Conservation (phyloP, 2,888 invertebrate genomes). For the Liposcelis brunnea region DNA sequence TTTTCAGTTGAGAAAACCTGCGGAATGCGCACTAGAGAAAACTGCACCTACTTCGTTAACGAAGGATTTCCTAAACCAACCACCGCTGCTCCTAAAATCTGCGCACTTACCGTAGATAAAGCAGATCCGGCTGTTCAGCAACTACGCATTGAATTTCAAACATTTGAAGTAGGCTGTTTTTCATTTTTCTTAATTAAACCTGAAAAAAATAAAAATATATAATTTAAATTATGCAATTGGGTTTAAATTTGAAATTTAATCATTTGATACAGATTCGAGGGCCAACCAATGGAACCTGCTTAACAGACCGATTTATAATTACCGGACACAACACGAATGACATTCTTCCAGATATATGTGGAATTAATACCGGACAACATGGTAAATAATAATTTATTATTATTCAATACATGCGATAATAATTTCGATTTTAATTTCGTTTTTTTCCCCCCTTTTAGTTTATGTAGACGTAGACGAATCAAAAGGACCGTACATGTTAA, state of each 20-base stretch:
- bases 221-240: not conserved
- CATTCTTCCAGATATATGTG: constrained; percentile 52
- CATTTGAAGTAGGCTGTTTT: constrained; percentile 41
- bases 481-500: constrained; percentile 43
- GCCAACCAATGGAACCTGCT: constrained; percentile 49
- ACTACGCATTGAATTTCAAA: constrained; percentile 47
- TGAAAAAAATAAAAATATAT: constrained; percentile 7
- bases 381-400: constrained; percentile 29
- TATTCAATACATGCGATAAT: not conserved
- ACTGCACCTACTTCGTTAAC: constrained; percentile 54
- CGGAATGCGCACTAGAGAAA: constrained; percentile 40
- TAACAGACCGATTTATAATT: constrained; percentile 49
- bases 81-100: constrained; percentile 37
- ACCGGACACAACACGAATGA: constrained; percentile 53
- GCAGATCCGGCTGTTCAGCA: constrained; percentile 42
- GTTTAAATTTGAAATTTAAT: too few relatives aligned
- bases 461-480: constrained; percentile 50
- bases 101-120: constrained; percentile 45
- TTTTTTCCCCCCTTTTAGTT: constrained; percentile 31
- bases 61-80: constrained; percentile 45
- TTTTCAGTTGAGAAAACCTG: constrained; percentile 45
- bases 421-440: not conserved
- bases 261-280: constrained; percentile 37
- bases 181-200: too few relatives aligned
- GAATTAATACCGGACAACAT: constrained; percentile 59